A percentile compares a stretch with the other conserved stretches of the same genome.
phyloP scores from a whole-genome alignment of 92 coral and sea anemone species.

The Umimayanthus chanpuru region DNA sequence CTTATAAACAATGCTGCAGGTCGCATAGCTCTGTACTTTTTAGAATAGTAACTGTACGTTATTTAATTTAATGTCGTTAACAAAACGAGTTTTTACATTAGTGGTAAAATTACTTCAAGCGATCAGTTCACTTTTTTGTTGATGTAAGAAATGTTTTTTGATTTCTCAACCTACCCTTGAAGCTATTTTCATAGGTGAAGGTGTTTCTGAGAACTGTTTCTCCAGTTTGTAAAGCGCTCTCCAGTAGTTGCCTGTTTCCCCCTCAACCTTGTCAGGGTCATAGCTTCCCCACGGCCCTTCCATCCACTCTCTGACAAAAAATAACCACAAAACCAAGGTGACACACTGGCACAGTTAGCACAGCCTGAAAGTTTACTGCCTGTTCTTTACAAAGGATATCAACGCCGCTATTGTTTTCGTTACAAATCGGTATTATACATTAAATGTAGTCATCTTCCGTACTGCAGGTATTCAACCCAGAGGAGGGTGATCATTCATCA shows the following conservation, averaged over 20 bases:
- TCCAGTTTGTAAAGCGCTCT: slow-evolving; percentile 95
- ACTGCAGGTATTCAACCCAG: too few species aligned
- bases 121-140: neutral
- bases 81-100: too few species aligned
- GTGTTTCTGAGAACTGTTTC: slow-evolving; percentile 87
- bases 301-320: slow-evolving; percentile 91
- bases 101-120: neutral
- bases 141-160: neutral
- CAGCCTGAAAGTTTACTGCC: neutral
- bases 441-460: too few species aligned
- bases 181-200: slow-evolving; percentile 90
- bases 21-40: too few species aligned
- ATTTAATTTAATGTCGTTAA: too few species aligned
- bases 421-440: too few species aligned
- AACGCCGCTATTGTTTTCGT: too few species aligned
- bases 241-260: slow-evolving; percentile 98
- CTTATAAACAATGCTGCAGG: too few species aligned
- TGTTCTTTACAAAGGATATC: neutral
- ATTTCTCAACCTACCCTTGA: slow-evolving; percentile 60
- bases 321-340: slow-evolving; percentile 1
- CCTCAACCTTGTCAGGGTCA: slow-evolving; percentile 96
- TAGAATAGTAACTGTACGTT: too few species aligned
- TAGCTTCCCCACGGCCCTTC: slow-evolving; percentile 99
- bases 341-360: neutral
- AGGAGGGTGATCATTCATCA: too few species aligned